Base-by-base conservation (phyloP, 2,888 invertebrate genomes). In the Oscheius sp. region DNA sequence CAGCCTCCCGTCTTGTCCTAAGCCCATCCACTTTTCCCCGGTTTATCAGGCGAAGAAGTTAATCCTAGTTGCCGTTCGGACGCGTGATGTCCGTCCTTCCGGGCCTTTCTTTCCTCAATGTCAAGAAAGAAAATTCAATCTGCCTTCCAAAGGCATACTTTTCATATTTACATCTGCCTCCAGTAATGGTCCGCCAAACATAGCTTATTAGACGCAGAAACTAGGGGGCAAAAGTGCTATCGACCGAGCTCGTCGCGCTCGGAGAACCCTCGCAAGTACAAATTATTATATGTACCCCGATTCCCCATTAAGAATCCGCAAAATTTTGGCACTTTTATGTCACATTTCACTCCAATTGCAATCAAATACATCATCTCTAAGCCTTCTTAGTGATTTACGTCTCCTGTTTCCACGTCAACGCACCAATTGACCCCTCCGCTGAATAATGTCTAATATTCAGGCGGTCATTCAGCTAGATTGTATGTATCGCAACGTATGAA, bases 1-100 rank as follows among this genome's bases (percentile, higher is more conserved):
- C 45, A 12, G 45, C 42, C 45, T 45, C n/a, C 29, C n/a, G n/a
- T 45, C 45, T 8, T 17, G 3, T 27, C 42, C 20, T 27, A 61
- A 45, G 45, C 61, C 61, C 58, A 17, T 42, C 45, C 45, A 45
- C 61, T 61, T 61, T 61, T 61, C 45, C 45, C 42, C 27, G 61
- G 42, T 61, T 61, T 61, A 61, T 61, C 61, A 61, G 20, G 61
- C 61, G 61, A 61, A 61, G 61, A 61, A 61, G 45, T 61, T 61
- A 61, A 61, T 42, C 42, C 55, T 15, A 12, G 20, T 34, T 55
- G 34, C 55, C 55, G 55, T 55, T 55, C 55, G 34, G 23, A 53
- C 31, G 33, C 53, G 31, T 53, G 17, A 10, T 6, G 52, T 3
- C 48, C 45, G 61, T 27, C 31, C 27, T 61, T 61, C 61, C 45